Evolutionary conservation across 2,888 invertebrate species (phyloP), one percentile per base, ranked within the genome.

Genomic region (Thereva unica): DNA sequence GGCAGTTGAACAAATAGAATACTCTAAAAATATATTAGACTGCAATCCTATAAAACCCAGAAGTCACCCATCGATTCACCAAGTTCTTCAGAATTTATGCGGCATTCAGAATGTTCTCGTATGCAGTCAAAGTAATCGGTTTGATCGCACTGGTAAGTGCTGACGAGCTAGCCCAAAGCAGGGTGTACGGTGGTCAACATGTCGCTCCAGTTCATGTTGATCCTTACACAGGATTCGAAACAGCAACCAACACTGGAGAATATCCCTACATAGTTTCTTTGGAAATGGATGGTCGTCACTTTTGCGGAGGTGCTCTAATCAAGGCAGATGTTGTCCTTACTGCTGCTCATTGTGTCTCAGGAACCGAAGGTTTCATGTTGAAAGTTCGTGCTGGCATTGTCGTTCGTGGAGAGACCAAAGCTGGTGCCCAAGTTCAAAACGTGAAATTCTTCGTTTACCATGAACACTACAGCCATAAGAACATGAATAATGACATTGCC

Each of bases 341-440:
- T 9, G 55, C 55, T 41, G 55, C 55, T 8, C 55, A 55, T 23
- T 55, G 55, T 23, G 7, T 41, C 4, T 12, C 10, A 5, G 12
- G 37, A 8, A 38, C 37, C 6, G 23, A 10, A 41, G 40, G 41
- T 10, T 37, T n/a, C 3, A 12, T 8, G 1, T 34, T 55, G 4
- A 41, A 9, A 12, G 40, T 40, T 55, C 55, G 55, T 12, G 55
- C 55, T 7, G 55, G 55, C 8, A 40, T 23, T 55, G 41, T 55
- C n/a, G 10, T 55, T 12, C 55, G 38, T 4, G 41, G 10, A 5
- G 55, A 55, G 40, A 55, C 37, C 3, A 41, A 40, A 1, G 4
- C 38, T 23, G 41, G 41, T 41, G 55, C 23, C 1, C 55, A 55
- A 41, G 55, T 55, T 6, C 42, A 41, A 1, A n/a, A 55, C 9